A percentile compares a stretch with the other conserved stretches of the same genome.
Evolutionary conservation across 2,888 invertebrate species (phyloP).

Genomic region (Deilephila elpenor): DNA sequence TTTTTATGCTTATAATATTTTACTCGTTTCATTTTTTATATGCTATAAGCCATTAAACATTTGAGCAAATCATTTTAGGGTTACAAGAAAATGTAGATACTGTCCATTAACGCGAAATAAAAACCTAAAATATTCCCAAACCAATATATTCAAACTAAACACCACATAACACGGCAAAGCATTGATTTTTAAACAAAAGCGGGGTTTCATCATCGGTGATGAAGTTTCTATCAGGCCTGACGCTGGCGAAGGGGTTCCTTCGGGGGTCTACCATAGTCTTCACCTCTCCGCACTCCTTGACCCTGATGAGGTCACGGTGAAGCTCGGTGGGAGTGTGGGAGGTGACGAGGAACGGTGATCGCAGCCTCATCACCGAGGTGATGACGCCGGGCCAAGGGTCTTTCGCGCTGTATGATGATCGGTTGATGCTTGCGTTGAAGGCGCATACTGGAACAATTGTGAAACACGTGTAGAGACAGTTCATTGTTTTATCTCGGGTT

Average conservation of each 20-base stretch:
- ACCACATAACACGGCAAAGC: slow-evolving; percentile 81
- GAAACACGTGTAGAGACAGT: too few relatives aligned
- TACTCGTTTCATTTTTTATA: too few relatives aligned
- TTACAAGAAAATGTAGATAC: too few relatives aligned
- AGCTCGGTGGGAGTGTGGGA: slow-evolving; percentile 88
- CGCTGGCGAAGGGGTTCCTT: slow-evolving; percentile 87
- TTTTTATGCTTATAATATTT: too few relatives aligned
- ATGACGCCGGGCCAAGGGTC: slow-evolving; percentile 89
- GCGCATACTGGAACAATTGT: slow-evolving; percentile 84
- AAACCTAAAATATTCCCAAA: slow-evolving; percentile 8
- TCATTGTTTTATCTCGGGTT: too few relatives aligned
- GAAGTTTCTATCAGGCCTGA: slow-evolving; percentile 89
- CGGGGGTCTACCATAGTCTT: slow-evolving; percentile 82
- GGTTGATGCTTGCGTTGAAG: slow-evolving; percentile 89
- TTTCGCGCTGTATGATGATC: slow-evolving; percentile 85
- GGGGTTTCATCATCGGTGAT: slow-evolving; percentile 89
- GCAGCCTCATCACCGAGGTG: slow-evolving; percentile 79
- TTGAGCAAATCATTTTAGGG: too few relatives aligned
- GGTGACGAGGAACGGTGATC: slow-evolving; percentile 86
- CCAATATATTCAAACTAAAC: slow-evolving; percentile 42
- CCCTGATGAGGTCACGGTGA: slow-evolving; percentile 84
- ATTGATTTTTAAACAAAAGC: slow-evolving; percentile 89
- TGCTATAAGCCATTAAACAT: too few relatives aligned
- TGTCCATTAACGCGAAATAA: too few relatives aligned
- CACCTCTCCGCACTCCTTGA: slow-evolving; percentile 79